phyloP scores from a whole-genome alignment of 2,888 invertebrate species.

The Drosophila recens region DNA sequence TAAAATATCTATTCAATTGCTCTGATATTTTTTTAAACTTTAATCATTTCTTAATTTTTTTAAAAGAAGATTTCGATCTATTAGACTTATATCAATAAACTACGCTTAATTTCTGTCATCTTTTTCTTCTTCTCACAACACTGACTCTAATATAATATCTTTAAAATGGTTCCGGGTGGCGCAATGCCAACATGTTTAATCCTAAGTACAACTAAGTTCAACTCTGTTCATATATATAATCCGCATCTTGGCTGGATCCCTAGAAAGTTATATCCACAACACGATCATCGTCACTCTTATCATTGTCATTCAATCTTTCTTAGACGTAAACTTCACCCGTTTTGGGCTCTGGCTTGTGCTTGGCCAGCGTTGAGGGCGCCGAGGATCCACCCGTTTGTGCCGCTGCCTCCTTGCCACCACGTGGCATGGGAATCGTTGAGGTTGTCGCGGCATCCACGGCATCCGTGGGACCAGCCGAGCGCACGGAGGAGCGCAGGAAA shows the following conservation, averaged over 20 bases:
- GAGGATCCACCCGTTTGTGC: conserved; percentile 60
- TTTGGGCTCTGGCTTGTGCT: conserved; percentile 83
- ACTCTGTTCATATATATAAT: conserved; percentile 38
- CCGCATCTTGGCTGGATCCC: conserved; percentile 7
- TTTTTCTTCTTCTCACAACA: neutral
- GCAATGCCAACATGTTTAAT: conserved; percentile 40
- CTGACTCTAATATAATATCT: conserved; percentile 23
- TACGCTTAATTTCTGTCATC: neutral
- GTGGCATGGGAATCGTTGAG: conserved; percentile 40
- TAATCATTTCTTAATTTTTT: too few relatives aligned
- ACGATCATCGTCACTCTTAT: neutral
- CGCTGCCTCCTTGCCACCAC: conserved; percentile 38
- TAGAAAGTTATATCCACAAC: conserved; percentile 29
- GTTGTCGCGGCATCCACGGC: conserved; percentile 37
- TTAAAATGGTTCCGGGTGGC: conserved; percentile 41
- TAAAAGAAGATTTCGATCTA: neutral
- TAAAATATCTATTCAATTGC: too few relatives aligned
- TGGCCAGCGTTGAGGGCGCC: conserved; percentile 84
- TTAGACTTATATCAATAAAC: neutral
- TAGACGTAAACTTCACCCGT: conserved; percentile 85
- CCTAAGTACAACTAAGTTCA: conserved; percentile 28
- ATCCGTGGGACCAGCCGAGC: conserved; percentile 67
- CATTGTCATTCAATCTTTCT: too few relatives aligned
- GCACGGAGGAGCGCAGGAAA: conserved; percentile 78
- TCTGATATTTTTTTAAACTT: too few relatives aligned